Evolutionary conservation across 1,140 invertebrate species (phyloP), one percentile per base, ranked within the genome.

Genomic region (Alviniconcha marisindica): DNA sequence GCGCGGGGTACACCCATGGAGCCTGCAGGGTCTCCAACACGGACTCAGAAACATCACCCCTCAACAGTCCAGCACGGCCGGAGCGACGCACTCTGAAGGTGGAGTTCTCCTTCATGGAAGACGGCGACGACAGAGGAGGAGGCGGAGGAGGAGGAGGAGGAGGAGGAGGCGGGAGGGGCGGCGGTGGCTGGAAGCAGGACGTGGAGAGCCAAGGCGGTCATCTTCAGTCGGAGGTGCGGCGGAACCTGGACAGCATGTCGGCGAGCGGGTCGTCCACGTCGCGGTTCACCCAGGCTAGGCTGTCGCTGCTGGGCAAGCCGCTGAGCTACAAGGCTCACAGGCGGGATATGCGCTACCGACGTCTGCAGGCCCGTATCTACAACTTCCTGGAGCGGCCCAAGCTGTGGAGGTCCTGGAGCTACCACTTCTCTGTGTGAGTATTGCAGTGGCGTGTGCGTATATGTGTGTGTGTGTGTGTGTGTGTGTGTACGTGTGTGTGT

Each of bases 361-460:
- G 96, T 91, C 94, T 97, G 77, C 97, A 98, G 94, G 96, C 96
- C 90, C 96, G 96, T 93, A 95, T 98, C 91, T 98, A 98, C 95
- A 98, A 98, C 94, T 98, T 98, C 94, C 95, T 98, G 91, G 97
- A 98, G 94, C 94, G 97, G 91, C 97, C 97, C 81, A 95, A 97
- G 87, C 96, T 96, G 86, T 95, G 95, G 92, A 96, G 95, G 92
- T 96, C 97, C 83, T 95, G 97, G 91, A 94, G 96, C 87, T 98
- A 98, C 94, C 97, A 98, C 95, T 95, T 98, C 93, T 94, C 97
- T 90, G 96, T 98, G 97, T 98, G 95, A 98, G 97, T 95, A 90
- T 33, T 0, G n/a, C n/a, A n/a, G n/a, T n/a, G n/a, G n/a, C n/a
- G n/a, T n/a, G n/a, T n/a, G n/a, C n/a, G n/a, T n/a, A 12, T 79